A percentile compares a stretch with the other conserved stretches of the same genome.
These are phyloP conservation scores for Lepisosteus osseus DNA, from an alignment of 2,113 vertebrate genomes.

Conservation along the genomic window DNA sequence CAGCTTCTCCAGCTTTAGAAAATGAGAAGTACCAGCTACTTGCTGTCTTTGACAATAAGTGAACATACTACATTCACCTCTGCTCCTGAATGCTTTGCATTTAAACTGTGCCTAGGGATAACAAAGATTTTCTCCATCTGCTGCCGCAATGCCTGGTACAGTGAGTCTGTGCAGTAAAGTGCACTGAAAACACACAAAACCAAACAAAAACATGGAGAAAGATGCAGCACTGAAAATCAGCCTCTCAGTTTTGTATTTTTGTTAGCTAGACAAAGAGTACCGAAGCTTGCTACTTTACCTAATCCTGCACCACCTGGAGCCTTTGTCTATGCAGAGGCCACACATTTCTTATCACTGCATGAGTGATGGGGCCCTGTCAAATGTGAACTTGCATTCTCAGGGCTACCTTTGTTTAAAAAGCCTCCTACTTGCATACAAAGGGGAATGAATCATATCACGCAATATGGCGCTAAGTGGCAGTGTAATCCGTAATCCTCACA, in stretches of 20 bases:
- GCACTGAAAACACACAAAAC: conserved; percentile 17
- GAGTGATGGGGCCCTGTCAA: neutral
- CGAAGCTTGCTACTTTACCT: conserved; percentile 22
- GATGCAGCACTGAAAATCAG: too few species aligned
- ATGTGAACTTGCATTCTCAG: neutral
- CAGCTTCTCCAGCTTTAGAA: conserved; percentile 11
- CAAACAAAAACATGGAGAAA: neutral
- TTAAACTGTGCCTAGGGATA: neutral
- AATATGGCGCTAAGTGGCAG: neutral
- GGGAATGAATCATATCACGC: neutral
- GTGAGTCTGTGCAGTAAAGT: conserved; percentile 2
- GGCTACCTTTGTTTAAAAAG: neutral
- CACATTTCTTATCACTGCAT: neutral
- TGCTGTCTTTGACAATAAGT: neutral
- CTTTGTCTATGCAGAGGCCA: conserved; percentile 17
- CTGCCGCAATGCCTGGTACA: neutral
- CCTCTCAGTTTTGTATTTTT: neutral
- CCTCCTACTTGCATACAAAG: neutral
- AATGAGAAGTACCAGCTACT: conserved; percentile 36
- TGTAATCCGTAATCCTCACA: neutral
- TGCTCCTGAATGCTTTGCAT: neutral
- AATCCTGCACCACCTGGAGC: conserved; percentile 33
- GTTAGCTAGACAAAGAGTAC: conserved; percentile 9
- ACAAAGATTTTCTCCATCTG: neutral
- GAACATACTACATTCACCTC: conserved; percentile 7